phyloP scores from a whole-genome alignment of 2,797 vertebrate species.

The Alosa sapidissima region DNA sequence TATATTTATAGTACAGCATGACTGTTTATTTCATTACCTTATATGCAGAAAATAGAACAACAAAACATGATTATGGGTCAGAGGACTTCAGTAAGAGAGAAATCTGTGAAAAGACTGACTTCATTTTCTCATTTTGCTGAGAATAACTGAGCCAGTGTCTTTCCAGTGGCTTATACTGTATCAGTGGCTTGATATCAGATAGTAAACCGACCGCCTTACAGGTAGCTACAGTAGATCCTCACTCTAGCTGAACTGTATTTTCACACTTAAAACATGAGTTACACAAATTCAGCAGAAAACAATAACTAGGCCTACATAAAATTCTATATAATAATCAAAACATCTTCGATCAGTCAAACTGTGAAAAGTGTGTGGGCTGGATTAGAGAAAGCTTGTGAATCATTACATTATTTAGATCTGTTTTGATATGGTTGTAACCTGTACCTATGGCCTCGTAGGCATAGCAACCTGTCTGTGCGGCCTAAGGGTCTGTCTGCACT shows the following conservation, averaged over 20 bases:
- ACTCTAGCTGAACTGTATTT: background rate
- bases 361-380: background rate
- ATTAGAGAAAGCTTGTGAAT: no score
- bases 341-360: background rate
- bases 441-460: conserved; percentile 71
- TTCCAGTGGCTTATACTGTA: no score
- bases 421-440: background rate
- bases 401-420: background rate
- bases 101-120: background rate
- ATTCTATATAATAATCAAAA: background rate
- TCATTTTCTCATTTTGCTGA: background rate
- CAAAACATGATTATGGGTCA: background rate
- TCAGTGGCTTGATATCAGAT: no score
- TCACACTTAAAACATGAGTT: background rate
- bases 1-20: background rate
- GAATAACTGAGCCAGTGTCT: background rate
- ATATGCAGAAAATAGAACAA: background rate
- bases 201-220: background rate
- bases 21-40: background rate
- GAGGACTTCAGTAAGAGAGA: background rate
- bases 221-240: background rate
- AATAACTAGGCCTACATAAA: no score
- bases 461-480: conserved; percentile 86
- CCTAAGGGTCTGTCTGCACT: conserved; percentile 86
- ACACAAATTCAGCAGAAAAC: no score